Evolutionary conservation across 2,797 vertebrate species (phyloP).

Genomic region (Brachyrhaphis roseni): DNA sequence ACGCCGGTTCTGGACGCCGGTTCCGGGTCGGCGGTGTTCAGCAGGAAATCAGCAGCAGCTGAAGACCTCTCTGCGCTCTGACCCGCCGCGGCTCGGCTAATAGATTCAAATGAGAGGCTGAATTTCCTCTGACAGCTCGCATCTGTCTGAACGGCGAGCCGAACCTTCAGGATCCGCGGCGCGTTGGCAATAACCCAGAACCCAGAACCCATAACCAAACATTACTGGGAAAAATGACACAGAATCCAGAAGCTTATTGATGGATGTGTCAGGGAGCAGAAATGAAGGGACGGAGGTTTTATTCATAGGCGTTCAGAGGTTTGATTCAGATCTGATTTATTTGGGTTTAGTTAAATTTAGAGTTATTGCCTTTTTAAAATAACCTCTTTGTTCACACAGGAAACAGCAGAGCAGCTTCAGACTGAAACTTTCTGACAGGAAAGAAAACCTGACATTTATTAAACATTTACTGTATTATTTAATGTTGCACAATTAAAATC

Average conservation of each 20-base stretch:
- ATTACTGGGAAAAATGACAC: slow-evolving; percentile 38
- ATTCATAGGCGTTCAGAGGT: slow-evolving; percentile 25
- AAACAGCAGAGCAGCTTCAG: slow-evolving; percentile 3
- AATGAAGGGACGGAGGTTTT: slow-evolving; percentile 16
- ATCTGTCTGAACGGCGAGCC: slow-evolving; percentile 72
- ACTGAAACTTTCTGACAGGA: neutral
- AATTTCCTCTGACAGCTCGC: slow-evolving; percentile 77
- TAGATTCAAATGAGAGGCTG: slow-evolving; percentile 77
- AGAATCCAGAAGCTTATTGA: slow-evolving; percentile 51
- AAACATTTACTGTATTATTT: neutral
- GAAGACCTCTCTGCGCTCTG: slow-evolving; percentile 13
- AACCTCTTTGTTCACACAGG: slow-evolving; percentile 1
- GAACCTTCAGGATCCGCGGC: slow-evolving; percentile 28
- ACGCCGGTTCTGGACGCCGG: too few relatives aligned
- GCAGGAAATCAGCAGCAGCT: slow-evolving; percentile 9
- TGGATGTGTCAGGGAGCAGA: slow-evolving; percentile 43
- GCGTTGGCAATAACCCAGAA: slow-evolving; percentile 46
- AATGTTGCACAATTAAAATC: neutral
- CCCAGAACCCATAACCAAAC: slow-evolving; percentile 30
- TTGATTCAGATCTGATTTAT: slow-evolving; percentile 35
- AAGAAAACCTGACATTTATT: neutral
- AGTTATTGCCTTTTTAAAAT: slow-evolving; percentile 57
- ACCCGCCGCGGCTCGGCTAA: slow-evolving; percentile 65
- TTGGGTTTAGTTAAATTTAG: slow-evolving; percentile 44
- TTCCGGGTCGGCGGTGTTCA: slow-evolving; percentile 7